Conservation (phyloP, 2,888 invertebrate genomes). For the Lasioglossum lativentre region DNA sequence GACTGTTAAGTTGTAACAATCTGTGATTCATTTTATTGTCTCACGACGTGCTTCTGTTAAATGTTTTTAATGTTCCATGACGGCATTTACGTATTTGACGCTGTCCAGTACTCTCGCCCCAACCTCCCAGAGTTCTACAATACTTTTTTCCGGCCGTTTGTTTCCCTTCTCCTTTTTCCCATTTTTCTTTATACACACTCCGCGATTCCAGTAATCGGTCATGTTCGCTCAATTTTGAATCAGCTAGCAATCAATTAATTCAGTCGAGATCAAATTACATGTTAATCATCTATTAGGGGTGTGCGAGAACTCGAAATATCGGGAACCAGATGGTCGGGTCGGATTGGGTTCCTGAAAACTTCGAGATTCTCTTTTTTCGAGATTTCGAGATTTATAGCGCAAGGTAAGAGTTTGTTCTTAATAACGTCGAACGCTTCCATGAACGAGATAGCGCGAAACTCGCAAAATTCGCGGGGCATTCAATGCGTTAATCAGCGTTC, state of each 20-base stretch:
- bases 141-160: background rate
- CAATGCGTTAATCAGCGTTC: too few relatives aligned
- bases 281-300: background rate
- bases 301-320: too few relatives aligned
- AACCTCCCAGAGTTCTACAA: background rate
- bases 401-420: too few relatives aligned
- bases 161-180: background rate
- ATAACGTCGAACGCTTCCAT: too few relatives aligned
- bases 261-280: background rate
- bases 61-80: background rate
- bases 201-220: background rate
- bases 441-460: too few relatives aligned
- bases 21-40: background rate
- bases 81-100: background rate
- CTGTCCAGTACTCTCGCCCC: background rate
- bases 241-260: background rate
- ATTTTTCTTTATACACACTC: background rate
- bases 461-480: background rate
- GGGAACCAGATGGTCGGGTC: too few relatives aligned
- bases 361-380: too few relatives aligned
- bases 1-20: background rate
- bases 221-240: background rate
- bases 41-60: background rate
- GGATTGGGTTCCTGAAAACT: too few relatives aligned
- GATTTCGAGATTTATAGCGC: too few relatives aligned